A percentile compares a stretch with the other conserved stretches of the same genome.
These are phyloP conservation scores for Erinaceus europaeus DNA, from an alignment of 2,113 vertebrate species.

Conservation along the genomic window DNA sequence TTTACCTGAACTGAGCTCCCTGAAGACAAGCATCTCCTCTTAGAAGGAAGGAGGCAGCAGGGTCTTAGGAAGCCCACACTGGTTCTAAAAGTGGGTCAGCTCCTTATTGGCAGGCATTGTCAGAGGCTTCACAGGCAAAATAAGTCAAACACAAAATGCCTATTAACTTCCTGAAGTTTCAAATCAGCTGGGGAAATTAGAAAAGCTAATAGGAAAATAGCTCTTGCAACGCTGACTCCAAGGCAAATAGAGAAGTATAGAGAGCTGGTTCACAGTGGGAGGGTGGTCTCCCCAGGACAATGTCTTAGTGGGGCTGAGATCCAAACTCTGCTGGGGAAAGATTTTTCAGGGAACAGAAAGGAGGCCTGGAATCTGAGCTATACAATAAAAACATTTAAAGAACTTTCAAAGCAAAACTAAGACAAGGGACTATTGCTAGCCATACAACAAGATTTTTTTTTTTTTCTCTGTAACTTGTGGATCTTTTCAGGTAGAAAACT, in stretches of 20 bases:
- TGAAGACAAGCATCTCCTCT: neutral
- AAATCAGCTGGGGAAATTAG: slow-evolving; percentile 57
- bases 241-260: neutral
- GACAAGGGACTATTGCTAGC: neutral
- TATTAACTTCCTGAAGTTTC: slow-evolving; percentile 58
- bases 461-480: neutral
- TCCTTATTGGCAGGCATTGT: slow-evolving; percentile 5
- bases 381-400: neutral
- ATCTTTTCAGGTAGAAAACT: neutral
- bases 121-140: slow-evolving; percentile 33
- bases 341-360: neutral
- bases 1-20: neutral
- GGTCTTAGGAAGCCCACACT: neutral
- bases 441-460: neutral
- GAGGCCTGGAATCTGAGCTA: neutral
- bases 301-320: neutral
- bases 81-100: slow-evolving; percentile 46
- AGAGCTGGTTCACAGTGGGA: neutral
- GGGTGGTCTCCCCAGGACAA: neutral
- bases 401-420: slow-evolving; percentile 29
- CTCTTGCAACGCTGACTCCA: neutral
- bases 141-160: slow-evolving; percentile 57
- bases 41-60: neutral
- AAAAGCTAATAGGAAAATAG: slow-evolving; percentile 47
- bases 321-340: neutral